Percentiles rank a stretch among this genome's conserved stretches.
Conservation (phyloP, 2,888 invertebrate species). For the Xylocampa areola region DNA sequence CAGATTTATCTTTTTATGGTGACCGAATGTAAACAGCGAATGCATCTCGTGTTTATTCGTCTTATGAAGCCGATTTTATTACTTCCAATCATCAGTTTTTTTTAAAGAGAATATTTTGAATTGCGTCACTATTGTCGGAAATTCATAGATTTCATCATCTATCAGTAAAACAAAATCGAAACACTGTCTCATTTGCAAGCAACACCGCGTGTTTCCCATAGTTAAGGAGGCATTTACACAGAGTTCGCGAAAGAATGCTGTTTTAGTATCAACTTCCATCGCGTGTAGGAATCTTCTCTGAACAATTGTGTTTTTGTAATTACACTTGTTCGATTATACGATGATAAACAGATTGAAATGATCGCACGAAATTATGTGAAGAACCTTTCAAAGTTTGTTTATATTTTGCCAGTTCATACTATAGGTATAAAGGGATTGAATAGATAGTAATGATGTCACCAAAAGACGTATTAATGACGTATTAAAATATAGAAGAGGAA, state of each 20-base stretch:
- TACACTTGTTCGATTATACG: neutral
- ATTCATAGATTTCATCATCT: constrained; percentile 14
- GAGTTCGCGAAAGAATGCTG: constrained; percentile 58
- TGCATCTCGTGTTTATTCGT: neutral
- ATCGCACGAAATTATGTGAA: too few relatives aligned
- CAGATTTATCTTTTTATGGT: constrained; percentile 28
- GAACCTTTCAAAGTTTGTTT: too few relatives aligned
- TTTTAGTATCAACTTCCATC: constrained; percentile 64
- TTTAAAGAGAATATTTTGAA: constrained; percentile 16
- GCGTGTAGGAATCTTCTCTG: constrained; percentile 47
- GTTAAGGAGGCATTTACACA: constrained; percentile 53
- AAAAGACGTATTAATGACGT: too few relatives aligned
- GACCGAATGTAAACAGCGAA: neutral
- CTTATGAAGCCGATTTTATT: neutral
- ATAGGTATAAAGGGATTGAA: too few relatives aligned
- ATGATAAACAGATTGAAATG: too few relatives aligned
- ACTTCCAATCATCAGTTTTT: neutral
- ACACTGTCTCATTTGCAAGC: constrained; percentile 60
- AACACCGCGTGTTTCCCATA: constrained; percentile 66
- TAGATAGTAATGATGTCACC: too few relatives aligned
- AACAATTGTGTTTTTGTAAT: constrained; percentile 7
- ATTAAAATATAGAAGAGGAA: too few relatives aligned
- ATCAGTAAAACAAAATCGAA: constrained; percentile 24
- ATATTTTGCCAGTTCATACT: too few relatives aligned
- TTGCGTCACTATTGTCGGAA: constrained; percentile 12